A percentile compares a stretch with the other conserved stretches of the same genome.
Evolutionary conservation across 1,140 invertebrate genomes (phyloP).

Genomic region (Orchestia grillus): DNA sequence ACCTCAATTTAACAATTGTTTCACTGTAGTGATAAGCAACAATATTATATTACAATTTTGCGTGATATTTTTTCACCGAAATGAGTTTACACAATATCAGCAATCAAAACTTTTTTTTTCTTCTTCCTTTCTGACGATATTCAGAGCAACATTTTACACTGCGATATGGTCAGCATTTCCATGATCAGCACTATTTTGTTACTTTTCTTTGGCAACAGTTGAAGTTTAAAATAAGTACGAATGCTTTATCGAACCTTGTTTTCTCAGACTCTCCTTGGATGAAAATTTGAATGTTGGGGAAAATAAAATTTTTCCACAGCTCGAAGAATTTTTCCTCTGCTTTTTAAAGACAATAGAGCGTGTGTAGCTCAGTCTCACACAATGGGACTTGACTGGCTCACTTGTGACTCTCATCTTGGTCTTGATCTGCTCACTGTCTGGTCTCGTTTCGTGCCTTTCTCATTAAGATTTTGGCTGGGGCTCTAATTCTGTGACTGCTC

Average conservation of each 20-base stretch:
- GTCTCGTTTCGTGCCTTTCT: background rate
- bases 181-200: too few relatives aligned
- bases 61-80: background rate
- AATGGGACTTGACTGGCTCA: background rate
- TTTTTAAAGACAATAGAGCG: background rate
- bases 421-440: background rate
- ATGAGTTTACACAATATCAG: background rate
- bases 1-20: background rate
- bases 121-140: background rate
- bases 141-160: background rate
- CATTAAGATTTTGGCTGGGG: background rate
- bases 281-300: background rate
- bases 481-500: background rate
- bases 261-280: background rate
- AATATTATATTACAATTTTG: background rate
- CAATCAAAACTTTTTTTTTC: background rate
- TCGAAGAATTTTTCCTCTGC: background rate
- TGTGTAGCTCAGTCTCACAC: background rate
- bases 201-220: too few relatives aligned
- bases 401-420: background rate
- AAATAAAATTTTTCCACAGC: background rate
- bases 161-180: background rate
- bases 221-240: too few relatives aligned
- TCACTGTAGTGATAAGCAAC: background rate
- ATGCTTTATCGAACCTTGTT: background rate